Percentiles rank a stretch among this genome's conserved stretches.
Conservation (phyloP, 2,888 invertebrate genomes). For the Nezara viridula region DNA sequence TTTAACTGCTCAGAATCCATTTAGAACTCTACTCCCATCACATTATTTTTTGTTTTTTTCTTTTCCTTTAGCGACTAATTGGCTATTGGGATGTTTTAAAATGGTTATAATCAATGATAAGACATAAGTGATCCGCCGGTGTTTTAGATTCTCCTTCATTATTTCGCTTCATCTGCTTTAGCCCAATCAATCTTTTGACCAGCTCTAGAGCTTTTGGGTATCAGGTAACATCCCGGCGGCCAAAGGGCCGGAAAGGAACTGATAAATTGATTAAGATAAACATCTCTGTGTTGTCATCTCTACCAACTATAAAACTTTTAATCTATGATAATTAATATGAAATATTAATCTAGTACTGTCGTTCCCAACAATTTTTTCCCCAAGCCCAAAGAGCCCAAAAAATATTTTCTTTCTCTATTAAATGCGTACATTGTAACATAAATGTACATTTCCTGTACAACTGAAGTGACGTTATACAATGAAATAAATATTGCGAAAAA, state of each 20-base stretch:
- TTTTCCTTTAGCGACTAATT: not conserved
- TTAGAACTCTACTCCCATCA: not conserved
- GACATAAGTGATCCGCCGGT: not conserved
- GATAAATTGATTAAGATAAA: conserved; percentile 16
- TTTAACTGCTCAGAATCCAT: not conserved
- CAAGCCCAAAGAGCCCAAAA: too few relatives aligned
- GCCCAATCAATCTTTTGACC: not conserved
- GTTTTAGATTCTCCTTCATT: not conserved
- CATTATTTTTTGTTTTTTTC: not conserved
- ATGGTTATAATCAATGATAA: not conserved
- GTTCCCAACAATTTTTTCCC: too few relatives aligned
- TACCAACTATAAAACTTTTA: not conserved
- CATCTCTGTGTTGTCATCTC: not conserved
- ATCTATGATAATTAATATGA: not conserved
- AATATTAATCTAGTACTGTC: too few relatives aligned
- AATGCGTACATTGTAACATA: too few relatives aligned
- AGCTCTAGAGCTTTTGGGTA: not conserved
- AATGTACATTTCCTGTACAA: too few relatives aligned
- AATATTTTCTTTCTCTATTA: too few relatives aligned
- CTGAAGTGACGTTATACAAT: too few relatives aligned
- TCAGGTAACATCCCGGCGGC: not conserved
- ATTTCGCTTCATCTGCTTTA: not conserved
- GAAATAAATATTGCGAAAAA: too few relatives aligned
- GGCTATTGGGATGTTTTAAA: not conserved
- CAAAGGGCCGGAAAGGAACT: not conserved